Base-by-base conservation (phyloP, 1,140 invertebrate genomes). In the Trachymyrmex cornetzi region DNA sequence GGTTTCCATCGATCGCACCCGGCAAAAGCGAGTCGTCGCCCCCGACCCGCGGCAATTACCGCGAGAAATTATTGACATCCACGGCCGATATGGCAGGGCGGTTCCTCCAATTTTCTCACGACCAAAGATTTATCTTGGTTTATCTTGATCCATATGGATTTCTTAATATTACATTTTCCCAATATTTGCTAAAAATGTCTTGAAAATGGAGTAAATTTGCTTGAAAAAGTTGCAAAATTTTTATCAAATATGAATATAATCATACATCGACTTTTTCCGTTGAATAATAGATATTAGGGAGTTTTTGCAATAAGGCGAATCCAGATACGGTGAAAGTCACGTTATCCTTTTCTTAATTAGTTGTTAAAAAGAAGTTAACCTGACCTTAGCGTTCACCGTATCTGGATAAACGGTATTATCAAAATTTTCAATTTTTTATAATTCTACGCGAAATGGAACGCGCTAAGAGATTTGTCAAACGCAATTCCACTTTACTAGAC, bases 11-110 rank as follows among this genome's bases (percentile, higher is more conserved):
- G 79, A 81, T 79, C 85, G 53, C 14, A 24, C 22, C 55, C 63
- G 59, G 38, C 38, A 61, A 69, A 86, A 86, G 77, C 85, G 77
- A 81, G 85, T 67, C 63, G 24, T 86, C 50, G 63, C n/a, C 53
- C 50, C 7, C 53, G 75, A 81, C 50, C 34, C n/a, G 79, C 64
- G 79, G 61, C 64, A 69, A 14, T 67, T 69, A 69, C 22, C 48
- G 77, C 74, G 66, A 79, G 50, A 69, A 61, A 81, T 86, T 66
- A 30, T 69, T 53, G 80, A 82, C 67, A 61, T 82, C 22, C 38
- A 38, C 24, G 38, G 38, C 34, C 67, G 80, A 59, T 72, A 30
- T 24, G 57, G 22, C 55, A 30, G 48, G 1, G 19, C 27, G 16
- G n/a, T 50, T 53, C 27, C n/a, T 38, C 34, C 19, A 34, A 77